These are phyloP conservation scores for Tribolium madens DNA, from an alignment of 1,140 invertebrate species.

Conservation along the genomic window DNA sequence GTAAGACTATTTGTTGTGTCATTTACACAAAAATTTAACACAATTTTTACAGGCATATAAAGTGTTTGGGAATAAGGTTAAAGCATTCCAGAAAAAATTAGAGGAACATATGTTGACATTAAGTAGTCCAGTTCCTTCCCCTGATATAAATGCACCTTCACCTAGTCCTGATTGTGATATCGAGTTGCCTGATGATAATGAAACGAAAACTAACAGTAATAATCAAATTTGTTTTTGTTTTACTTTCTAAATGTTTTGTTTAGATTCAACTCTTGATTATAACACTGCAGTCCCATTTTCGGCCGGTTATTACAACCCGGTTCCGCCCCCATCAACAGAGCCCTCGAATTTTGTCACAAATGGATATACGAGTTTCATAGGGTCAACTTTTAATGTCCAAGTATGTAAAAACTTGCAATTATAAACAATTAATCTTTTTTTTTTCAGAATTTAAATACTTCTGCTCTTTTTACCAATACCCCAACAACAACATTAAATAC, in stretches of 20 bases:
- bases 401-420: conserved; percentile 55
- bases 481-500: conserved; percentile 23
- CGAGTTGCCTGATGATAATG: conserved; percentile 73
- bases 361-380: conserved; percentile 66
- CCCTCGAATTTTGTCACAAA: conserved; percentile 54
- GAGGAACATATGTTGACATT: conserved; percentile 80
- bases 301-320: conserved; percentile 63
- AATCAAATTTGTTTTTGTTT: conserved; percentile 1
- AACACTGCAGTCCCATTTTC: conserved; percentile 48
- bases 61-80: conserved; percentile 89
- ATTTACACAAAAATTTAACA: neutral
- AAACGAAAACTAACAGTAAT: conserved; percentile 30
- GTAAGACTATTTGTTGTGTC: conserved; percentile 71
- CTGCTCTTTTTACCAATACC: conserved; percentile 14
- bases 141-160: conserved; percentile 85
- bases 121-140: conserved; percentile 77
- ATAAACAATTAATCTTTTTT: neutral
- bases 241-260: conserved; percentile 1
- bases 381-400: conserved; percentile 64
- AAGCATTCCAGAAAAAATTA: conserved; percentile 85
- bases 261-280: conserved; percentile 13
- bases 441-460: conserved; percentile 13
- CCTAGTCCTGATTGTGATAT: conserved; percentile 84
- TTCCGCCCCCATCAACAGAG: conserved; percentile 49
- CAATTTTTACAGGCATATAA: conserved; percentile 82